phyloP scores from a whole-genome alignment of 2,113 vertebrate species.

The Cromileptes altivelis region DNA sequence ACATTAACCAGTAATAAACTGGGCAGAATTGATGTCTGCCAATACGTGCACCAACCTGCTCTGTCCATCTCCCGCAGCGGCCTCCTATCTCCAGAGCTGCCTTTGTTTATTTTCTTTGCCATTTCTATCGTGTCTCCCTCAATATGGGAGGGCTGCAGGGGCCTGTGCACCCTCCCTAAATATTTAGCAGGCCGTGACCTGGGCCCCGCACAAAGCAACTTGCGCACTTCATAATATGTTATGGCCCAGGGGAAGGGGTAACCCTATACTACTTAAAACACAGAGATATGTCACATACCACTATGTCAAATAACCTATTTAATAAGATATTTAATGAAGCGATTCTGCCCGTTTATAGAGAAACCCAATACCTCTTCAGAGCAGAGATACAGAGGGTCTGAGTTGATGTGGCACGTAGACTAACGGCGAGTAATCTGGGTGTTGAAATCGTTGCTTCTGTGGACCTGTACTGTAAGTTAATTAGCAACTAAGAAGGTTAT shows the following conservation, averaged over 20 bases:
- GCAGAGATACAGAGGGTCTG: slow-evolving; percentile 24
- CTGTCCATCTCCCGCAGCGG: slow-evolving; percentile 28
- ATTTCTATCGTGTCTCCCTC: slow-evolving; percentile 63
- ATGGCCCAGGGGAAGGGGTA: slow-evolving; percentile 64
- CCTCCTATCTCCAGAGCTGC: slow-evolving; percentile 27
- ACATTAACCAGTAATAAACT: slow-evolving; percentile 16
- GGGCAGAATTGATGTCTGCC: slow-evolving; percentile 2
- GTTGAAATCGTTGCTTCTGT: slow-evolving; percentile 45
- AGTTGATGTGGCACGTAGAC: slow-evolving; percentile 32
- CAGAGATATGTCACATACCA: slow-evolving; percentile 77
- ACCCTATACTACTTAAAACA: slow-evolving; percentile 80
- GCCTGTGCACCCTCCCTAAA: slow-evolving; percentile 70
- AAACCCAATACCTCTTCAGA: slow-evolving; percentile 57
- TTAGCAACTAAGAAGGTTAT: slow-evolving; percentile 1
- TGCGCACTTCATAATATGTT: slow-evolving; percentile 68
- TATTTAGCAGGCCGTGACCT: slow-evolving; percentile 83
- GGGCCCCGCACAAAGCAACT: slow-evolving; percentile 68
- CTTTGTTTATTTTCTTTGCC: slow-evolving; percentile 73
- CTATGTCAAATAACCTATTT: slow-evolving; percentile 74
- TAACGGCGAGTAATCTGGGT: slow-evolving; percentile 17
- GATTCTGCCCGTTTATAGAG: slow-evolving; percentile 60
- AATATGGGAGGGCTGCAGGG: slow-evolving; percentile 72
- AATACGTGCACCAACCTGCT: slow-evolving; percentile 26
- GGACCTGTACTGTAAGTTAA: slow-evolving; percentile 25
- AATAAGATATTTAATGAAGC: slow-evolving; percentile 80